phyloP scores from a whole-genome alignment of 1,140 invertebrate genomes.

The Solenopsis fugax region DNA sequence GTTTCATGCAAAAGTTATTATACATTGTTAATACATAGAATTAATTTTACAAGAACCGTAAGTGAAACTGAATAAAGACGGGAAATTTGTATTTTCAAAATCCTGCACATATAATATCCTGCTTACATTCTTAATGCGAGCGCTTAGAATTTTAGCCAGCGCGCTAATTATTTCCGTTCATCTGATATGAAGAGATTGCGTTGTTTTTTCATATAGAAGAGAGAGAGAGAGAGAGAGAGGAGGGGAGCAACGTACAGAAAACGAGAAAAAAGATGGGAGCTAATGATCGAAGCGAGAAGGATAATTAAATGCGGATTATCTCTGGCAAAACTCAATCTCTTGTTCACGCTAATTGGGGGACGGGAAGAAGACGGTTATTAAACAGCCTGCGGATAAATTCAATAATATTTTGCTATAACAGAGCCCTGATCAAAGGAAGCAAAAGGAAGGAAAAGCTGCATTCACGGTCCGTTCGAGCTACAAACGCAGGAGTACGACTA shows the following conservation, averaged over 20 bases:
- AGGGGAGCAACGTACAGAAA: too few species aligned
- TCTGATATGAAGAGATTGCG: neutral
- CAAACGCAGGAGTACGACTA: constrained; percentile 15
- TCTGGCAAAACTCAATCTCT: constrained; percentile 36
- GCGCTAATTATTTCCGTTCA: constrained; percentile 69
- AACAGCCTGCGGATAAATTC: neutral
- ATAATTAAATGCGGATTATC: constrained; percentile 80
- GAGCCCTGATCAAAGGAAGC: constrained; percentile 3
- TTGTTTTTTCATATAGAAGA: neutral
- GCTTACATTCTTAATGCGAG: constrained; percentile 13
- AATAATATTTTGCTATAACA: constrained; percentile 64
- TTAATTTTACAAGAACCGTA: constrained; percentile 1
- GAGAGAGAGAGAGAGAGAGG: too few species aligned
- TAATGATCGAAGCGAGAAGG: constrained; percentile 27
- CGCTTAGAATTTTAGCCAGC: constrained; percentile 16
- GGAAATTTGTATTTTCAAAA: neutral
- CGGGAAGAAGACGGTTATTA: constrained; percentile 69
- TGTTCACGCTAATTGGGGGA: constrained; percentile 66
- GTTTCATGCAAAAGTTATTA: neutral
- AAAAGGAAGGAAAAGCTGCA: neutral
- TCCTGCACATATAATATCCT: neutral
- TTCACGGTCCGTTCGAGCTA: neutral
- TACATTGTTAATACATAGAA: neutral
- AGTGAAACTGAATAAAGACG: neutral
- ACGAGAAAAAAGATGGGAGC: neutral